A percentile compares a stretch with the other conserved stretches of the same genome.
Evolutionary conservation across 2,797 vertebrate genomes (phyloP).

Genomic region (Uromys caudimaculatus): DNA sequence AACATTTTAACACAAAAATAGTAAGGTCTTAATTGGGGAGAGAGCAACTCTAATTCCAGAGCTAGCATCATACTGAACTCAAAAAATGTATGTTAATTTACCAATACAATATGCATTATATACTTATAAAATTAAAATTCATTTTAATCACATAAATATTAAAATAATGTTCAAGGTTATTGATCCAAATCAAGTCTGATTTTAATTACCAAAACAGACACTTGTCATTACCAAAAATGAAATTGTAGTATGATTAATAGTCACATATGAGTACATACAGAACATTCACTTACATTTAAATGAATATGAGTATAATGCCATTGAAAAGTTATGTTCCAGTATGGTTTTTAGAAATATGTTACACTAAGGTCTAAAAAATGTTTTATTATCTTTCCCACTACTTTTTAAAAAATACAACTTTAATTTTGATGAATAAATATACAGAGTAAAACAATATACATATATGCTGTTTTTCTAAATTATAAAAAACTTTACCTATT

Average conservation of each 20-base stretch:
- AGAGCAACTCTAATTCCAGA: too few species aligned
- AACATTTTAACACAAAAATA: not conserved
- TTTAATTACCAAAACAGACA: not conserved
- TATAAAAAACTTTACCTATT: not conserved
- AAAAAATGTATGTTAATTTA: too few species aligned
- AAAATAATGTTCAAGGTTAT: not conserved
- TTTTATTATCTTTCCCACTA: not conserved
- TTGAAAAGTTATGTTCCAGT: not conserved
- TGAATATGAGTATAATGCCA: not conserved
- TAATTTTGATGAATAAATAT: not conserved
- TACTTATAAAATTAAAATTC: not conserved
- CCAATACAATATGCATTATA: not conserved
- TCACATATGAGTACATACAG: rapidly evolving
- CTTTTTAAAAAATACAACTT: not conserved
- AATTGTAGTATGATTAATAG: not conserved
- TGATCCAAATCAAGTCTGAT: not conserved
- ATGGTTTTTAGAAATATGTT: not conserved
- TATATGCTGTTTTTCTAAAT: not conserved
- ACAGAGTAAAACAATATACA: not conserved
- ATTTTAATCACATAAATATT: not conserved
- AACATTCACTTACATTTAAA: not conserved
- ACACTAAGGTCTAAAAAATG: not conserved
- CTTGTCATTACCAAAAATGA: not conserved
- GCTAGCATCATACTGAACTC: not conserved
- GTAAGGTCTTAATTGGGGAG: not conserved